Base-by-base conservation (phyloP, 2,888 invertebrate genomes). In the Thera britannica region DNA sequence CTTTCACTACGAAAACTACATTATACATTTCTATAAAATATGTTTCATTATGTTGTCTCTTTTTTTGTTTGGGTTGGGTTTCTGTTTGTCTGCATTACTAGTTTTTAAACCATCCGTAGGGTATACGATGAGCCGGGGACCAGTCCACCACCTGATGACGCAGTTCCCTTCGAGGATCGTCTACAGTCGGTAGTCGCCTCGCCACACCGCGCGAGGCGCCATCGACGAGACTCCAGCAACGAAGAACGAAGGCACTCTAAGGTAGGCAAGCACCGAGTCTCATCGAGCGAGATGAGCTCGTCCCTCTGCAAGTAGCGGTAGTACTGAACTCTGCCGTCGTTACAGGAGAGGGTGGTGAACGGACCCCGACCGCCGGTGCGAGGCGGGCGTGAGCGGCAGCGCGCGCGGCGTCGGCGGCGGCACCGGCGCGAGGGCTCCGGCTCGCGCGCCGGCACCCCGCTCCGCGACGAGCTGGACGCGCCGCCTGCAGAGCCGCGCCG, bases 401-500 rank as follows among this genome's bases (percentile, higher is more conserved):
- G 88, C 78, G 81, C 87, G 81, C 80, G 94, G 76, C 88, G 95
- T 70, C 90, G 95, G 51, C 94, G 89, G 85, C 87, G 48, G 54
- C 94, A 94, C 72, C 90, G 95, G 54, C 94, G 88, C 86, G 90
- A 94, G 65, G 93, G 94, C 52, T 94, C 94, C 34, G 94, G 93
- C 11, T 86, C 86, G 63, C 87, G 87, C 70, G 96, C 97, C 72
- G 83, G 83, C 61, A 83, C 83, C 0, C 97, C 97, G 9, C 74
- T 83, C 65, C 94, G 98, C 67, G 97, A 83, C 72, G 83, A 83
- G 72, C 79, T 97, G 2, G 98, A 98, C 58, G 98, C 98, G 64
- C 85, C 83, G 63, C 97, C 97, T 8, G 95, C 95, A 70, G 97
- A 97, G 86, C 97, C 97, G 34, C 95, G 97, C 68, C 95, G 97